Conservation (phyloP, 2,113 vertebrate genomes). For the Grammomys surdaster region DNA sequence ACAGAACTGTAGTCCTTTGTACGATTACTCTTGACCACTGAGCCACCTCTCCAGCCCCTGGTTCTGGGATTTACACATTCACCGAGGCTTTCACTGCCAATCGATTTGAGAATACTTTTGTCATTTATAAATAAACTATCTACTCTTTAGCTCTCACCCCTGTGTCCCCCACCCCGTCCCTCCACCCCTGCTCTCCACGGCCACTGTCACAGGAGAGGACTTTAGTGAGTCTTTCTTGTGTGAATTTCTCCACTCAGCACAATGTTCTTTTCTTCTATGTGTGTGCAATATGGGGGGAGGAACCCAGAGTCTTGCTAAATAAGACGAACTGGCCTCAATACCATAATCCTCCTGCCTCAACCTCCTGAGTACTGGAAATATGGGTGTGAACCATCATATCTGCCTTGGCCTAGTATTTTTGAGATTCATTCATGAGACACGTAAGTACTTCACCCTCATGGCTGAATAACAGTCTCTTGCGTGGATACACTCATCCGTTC, state of each 20-base stretch:
- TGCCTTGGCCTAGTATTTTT: not conserved
- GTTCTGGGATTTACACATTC: not conserved
- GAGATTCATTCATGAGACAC: not conserved
- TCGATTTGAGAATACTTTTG: not conserved
- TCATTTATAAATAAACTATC: not conserved
- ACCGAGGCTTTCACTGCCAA: not conserved
- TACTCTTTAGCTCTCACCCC: not conserved
- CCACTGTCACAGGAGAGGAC: not conserved
- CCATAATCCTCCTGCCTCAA: not conserved
- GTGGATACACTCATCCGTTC: too few relatives aligned
- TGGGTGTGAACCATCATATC: too few relatives aligned
- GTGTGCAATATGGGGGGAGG: not conserved
- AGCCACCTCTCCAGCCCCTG: not conserved
- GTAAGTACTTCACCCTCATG: not conserved
- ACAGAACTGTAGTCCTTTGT: not conserved
- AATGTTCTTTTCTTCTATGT: not conserved
- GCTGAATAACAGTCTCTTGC: rapidly evolving
- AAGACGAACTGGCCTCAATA: not conserved
- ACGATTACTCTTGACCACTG: not conserved
- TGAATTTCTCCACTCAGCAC: too few relatives aligned
- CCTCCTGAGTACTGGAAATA: not conserved
- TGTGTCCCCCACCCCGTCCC: too few relatives aligned
- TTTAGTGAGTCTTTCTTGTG: not conserved
- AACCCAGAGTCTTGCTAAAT: not conserved
- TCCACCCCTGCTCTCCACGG: not conserved